Evolutionary conservation across 2,888 invertebrate species (phyloP).

Genomic region (Caenorhabditis angaria): DNA sequence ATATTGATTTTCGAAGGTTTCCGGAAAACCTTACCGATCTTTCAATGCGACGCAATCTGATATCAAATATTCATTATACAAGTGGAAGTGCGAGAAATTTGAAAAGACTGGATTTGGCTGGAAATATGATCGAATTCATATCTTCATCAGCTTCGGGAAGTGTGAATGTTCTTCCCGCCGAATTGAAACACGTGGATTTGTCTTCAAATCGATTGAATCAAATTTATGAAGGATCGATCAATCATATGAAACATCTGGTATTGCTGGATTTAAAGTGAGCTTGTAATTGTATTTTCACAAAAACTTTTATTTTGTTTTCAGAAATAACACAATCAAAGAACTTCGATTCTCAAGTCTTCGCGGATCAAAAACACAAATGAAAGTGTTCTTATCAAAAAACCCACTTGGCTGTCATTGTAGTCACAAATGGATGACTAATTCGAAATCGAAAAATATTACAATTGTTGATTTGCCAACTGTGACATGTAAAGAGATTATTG

Average conservation of each 20-base stretch:
- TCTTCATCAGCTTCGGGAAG: slow-evolving; percentile 36
- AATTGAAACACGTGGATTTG: slow-evolving; percentile 48
- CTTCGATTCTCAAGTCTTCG: slow-evolving; percentile 34
- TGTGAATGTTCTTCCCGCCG: slow-evolving; percentile 48
- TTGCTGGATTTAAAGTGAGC: slow-evolving; percentile 28
- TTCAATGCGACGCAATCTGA: slow-evolving; percentile 52
- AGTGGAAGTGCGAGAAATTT: slow-evolving; percentile 49
- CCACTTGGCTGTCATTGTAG: slow-evolving; percentile 46
- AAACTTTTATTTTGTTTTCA: slow-evolving; percentile 23
- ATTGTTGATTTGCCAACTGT: slow-evolving; percentile 41
- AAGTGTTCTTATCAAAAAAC: slow-evolving; percentile 44
- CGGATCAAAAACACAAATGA: slow-evolving; percentile 28
- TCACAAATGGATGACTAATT: slow-evolving; percentile 44
- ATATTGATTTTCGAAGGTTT: slow-evolving; percentile 57
- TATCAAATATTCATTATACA: slow-evolving; percentile 53
- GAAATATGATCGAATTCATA: slow-evolving; percentile 54
- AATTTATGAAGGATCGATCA: slow-evolving; percentile 48
- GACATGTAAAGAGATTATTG: slow-evolving; percentile 35
- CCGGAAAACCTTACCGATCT: slow-evolving; percentile 57
- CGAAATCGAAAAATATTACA: slow-evolving; percentile 23
- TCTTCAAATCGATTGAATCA: slow-evolving; percentile 47
- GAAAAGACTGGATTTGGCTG: slow-evolving; percentile 53
- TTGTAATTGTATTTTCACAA: background rate
- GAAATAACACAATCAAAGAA: slow-evolving; percentile 53
- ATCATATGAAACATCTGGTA: slow-evolving; percentile 36